Evolutionary conservation across 2,888 invertebrate species (phyloP), one percentile per base, ranked within the genome.

Genomic region (Synanthedon tipuliformis): DNA sequence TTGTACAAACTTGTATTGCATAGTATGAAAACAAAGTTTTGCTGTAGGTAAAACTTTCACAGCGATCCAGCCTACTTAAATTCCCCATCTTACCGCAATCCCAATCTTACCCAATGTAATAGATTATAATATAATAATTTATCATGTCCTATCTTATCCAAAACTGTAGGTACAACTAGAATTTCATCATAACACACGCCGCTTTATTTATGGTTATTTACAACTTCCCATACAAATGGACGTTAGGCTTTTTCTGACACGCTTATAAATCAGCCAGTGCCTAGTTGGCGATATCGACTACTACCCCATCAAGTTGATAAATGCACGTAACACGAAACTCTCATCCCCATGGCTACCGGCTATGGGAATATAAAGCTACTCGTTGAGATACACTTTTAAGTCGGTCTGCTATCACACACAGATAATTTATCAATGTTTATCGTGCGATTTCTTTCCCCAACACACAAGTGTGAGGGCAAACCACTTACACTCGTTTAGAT

Each of bases 361-460:
- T 54, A 57, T 58, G 34, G 59, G 61, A 64, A 61, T 65, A 69
- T 63, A 64, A 64, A 63, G 62, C 62, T 56, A 58, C 53, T 59
- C 57, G 49, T 56, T 55, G 55, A 64, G 64, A 62, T 71, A 64
- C 72, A 73, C 71, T 75, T 78, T 78, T 67, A 73, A 78, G 75
- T 71, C 70, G 67, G 64, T 61, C 63, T 66, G 69, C 65, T 70
- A 77, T 77, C 70, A 49, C 45, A 76, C 73, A 68, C 61, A 71
- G 64, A 78, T 79, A 76, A 82, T 83, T 81, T 82, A 81, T 84
- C 81, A 81, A 69, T 67, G 69, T 78, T 76, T 81, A 81, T 83
- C 78, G 71, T 58, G 54, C 61, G 62, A 62, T 71, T 73, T 68
- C 65, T 45, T 45, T n/a, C 15, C 45, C 15, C 15, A 7, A 13